Percentiles rank a stretch among this genome's conserved stretches.
Evolutionary conservation across 2,797 vertebrate genomes (phyloP).

Genomic region (Naso thynnoides): DNA sequence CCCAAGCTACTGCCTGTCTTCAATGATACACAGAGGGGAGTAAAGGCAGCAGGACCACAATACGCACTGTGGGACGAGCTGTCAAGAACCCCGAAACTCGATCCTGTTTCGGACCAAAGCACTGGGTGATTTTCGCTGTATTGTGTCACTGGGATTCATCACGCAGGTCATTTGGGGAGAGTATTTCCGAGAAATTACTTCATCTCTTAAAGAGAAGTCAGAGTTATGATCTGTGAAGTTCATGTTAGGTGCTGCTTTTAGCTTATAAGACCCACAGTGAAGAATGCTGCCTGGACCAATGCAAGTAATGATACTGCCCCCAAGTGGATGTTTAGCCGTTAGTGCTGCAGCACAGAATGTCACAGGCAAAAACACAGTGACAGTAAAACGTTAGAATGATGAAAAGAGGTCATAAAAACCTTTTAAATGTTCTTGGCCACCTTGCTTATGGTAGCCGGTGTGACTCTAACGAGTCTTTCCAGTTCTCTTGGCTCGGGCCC

Average conservation of each 20-base stretch:
- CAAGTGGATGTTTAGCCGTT: conserved; percentile 67
- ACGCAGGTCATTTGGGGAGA: conserved; percentile 69
- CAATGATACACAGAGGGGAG: conserved; percentile 64
- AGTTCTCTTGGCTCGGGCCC: conserved; percentile 49
- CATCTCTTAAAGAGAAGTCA: conserved; percentile 45
- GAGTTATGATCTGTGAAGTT: conserved; percentile 35
- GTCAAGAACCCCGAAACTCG: conserved; percentile 78
- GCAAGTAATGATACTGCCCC: conserved; percentile 71
- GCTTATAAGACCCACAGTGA: conserved; percentile 37
- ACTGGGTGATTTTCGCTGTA: conserved; percentile 52
- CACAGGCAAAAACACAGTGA: conserved; percentile 36
- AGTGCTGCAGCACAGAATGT: conserved; percentile 19
- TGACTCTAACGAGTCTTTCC: conserved; percentile 70
- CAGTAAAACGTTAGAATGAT: conserved; percentile 57
- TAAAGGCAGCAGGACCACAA: conserved; percentile 65
- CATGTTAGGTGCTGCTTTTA: conserved; percentile 35
- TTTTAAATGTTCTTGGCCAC: conserved; percentile 58
- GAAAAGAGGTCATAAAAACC: conserved; percentile 65
- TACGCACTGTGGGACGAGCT: conserved; percentile 77
- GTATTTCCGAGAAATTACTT: conserved; percentile 56
- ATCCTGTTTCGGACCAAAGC: conserved; percentile 71
- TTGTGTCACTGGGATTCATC: conserved; percentile 53
- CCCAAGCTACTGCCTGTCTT: conserved; percentile 76
- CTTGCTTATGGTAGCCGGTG: conserved; percentile 68
- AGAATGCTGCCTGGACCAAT: conserved; percentile 28